Base-by-base conservation (phyloP, 2,797 vertebrate species). In the Hipposideros larvatus region DNA sequence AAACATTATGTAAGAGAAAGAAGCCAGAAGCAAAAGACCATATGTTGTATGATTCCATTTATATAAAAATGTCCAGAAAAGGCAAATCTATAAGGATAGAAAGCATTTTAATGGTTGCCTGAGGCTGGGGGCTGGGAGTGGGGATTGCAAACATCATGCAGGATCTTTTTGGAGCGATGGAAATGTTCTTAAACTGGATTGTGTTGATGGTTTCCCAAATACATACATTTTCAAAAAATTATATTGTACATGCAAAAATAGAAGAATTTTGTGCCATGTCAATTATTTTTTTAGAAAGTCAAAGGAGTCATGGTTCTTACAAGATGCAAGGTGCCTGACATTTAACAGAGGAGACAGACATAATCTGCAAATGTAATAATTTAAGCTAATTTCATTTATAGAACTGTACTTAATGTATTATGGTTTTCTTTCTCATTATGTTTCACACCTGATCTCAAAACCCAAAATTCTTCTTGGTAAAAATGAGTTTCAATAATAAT, bases 391-490 rank as follows among this genome's bases (percentile, higher is more conserved):
- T 90, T 90, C 18, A 53, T 90, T 66, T 79, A 79, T 68, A 71
- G 21, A 73, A n/a, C 13, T 80, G 37, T 68, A 85, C 74, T 74
- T 21, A 74, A 24, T 31, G 19, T 37, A 18, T 3, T 83, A 41
- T 55, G 34, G 43, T 51, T 90, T 87, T 48, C 61, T 86, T 86
- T 90, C 78, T 82, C 46, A 46, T 73, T 92, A 34, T 59, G 63
- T 66, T 87, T 93, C 41, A 73, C 37, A 15, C 24, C 51, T 66
- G 22, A 73, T 90, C 34, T 94, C 57, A 87, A 87, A 85, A 75
- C 82, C 26, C 65, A 89, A 80, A 80, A 66, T 91, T 95, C 53
- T 94, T 87, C 34, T 91, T 84, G 66, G 37, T 63, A 92, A 95
- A 85, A 7, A 2, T 68, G 65, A 57, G 14, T 89, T 89, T 74